Base-by-base conservation (phyloP, 1,140 invertebrate genomes). In the Mycetomoellerius zeteki region DNA sequence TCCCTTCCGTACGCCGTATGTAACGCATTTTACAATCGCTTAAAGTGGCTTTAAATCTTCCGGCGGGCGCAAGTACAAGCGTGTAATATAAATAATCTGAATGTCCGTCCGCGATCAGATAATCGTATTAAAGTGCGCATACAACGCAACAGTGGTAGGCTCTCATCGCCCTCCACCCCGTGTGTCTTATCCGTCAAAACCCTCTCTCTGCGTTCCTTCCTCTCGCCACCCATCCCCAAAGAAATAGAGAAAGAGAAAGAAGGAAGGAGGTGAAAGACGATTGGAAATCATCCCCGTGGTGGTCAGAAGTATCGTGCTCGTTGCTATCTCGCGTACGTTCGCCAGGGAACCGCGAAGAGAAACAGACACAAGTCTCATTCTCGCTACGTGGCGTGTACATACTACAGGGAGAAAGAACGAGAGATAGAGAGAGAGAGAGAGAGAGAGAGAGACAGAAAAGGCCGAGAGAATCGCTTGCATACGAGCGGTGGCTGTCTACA, bases 401-500 rank as follows among this genome's bases (percentile, higher is more conserved):
- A 82, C 65, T 24, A 16, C 47, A 50, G 12, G 4, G 12, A 21
- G 43, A 69, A 47, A 50, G 72, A 71, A 16, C 75, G 81, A 81
- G 43, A 77, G 16, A n/a, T n/a, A n/a, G n/a, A 56, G 30, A 58
- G 72, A 76, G 0, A 76, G 14, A 58, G 30, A 64, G 21, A 56
- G 33, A 43, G 73, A 60, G n/a, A 43, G 24, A 43, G 43, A 21
- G 75, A 76, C 19, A 30, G 75, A 16, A 8, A 58, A 60, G 37
- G 14, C 24, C 1, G n/a, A 60, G 77, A 90, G 89, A 54, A 88
- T 58, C 64, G 88, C 58, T 67, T 54, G 47, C 67, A 80, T 86
- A 86, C 71, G 37, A 69, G 88, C 88, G 86, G 89, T 91, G 91
- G 91, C 88, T 91, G 90, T 92, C 91, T 91, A 88, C 91, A 91